Conservation (phyloP, 2,113 vertebrate genomes). For the Elephas maximus region DNA sequence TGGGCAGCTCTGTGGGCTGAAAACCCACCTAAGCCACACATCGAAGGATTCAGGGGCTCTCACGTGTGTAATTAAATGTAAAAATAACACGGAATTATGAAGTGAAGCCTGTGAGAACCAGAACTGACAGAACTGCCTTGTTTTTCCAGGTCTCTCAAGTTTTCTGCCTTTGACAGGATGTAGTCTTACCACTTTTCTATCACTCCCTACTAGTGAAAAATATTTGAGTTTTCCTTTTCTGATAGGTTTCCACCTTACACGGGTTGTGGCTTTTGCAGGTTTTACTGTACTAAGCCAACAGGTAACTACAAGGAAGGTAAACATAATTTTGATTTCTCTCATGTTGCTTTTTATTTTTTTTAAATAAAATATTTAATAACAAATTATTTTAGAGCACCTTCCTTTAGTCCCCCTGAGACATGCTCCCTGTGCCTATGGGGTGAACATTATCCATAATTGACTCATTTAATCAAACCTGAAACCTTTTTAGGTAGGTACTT, state of each 20-base stretch:
- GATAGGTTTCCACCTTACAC: too few species aligned
- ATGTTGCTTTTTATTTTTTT: slow-evolving; percentile 28
- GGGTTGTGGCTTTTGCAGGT: background rate
- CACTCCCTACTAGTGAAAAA: too few species aligned
- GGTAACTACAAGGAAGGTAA: slow-evolving; percentile 27
- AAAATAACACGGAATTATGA: background rate
- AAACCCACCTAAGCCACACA: slow-evolving; percentile 6
- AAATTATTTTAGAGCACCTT: background rate
- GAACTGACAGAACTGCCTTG: background rate
- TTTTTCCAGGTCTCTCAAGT: background rate
- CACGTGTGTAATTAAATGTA: background rate
- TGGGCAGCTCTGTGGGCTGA: background rate
- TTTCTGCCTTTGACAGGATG: too few species aligned
- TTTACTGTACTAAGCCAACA: background rate
- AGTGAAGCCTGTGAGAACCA: too few species aligned
- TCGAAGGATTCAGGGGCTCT: background rate
- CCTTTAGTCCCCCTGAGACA: slow-evolving; percentile 15
- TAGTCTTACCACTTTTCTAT: too few species aligned
- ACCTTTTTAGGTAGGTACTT: background rate
- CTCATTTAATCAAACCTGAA: background rate
- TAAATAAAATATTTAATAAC: background rate
- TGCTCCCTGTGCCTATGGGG: background rate
- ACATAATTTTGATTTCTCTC: background rate
- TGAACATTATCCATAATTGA: background rate
- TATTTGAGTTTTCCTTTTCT: too few species aligned